phyloP scores from a whole-genome alignment of 2,797 vertebrate genomes.

The Eleutherodactylus coqui region DNA sequence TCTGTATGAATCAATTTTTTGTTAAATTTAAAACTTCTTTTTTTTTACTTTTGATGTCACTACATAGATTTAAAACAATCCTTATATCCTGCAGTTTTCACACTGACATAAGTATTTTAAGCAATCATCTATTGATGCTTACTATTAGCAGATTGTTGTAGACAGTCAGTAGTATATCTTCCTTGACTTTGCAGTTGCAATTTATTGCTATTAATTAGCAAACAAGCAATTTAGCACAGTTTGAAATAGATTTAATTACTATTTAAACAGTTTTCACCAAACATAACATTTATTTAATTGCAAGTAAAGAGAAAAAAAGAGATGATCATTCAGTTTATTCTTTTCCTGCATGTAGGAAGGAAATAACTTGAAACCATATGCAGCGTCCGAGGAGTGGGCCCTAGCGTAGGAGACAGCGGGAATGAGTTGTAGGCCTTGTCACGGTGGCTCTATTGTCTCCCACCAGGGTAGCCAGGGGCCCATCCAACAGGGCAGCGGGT shows the following conservation, averaged over 20 bases:
- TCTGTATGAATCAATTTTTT: too few species aligned
- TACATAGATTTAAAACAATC: too few species aligned
- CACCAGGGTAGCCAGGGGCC: too few species aligned
- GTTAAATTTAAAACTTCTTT: too few species aligned
- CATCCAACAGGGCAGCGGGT: too few species aligned
- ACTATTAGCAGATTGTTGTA: constrained; percentile 34
- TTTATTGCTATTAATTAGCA: constrained; percentile 47
- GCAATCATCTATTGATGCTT: constrained; percentile 20
- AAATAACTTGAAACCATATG: constrained; percentile 40
- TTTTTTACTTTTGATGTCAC: too few species aligned
- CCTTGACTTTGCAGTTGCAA: constrained; percentile 36
- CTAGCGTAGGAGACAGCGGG: too few species aligned
- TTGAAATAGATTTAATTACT: constrained; percentile 49
- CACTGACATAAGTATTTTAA: background rate
- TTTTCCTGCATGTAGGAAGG: background rate
- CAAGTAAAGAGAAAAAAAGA: constrained; percentile 1
- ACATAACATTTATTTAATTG: constrained; percentile 35
- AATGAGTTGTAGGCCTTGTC: too few species aligned
- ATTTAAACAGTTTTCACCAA: constrained; percentile 22
- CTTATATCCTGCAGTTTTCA: too few species aligned
- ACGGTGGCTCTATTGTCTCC: too few species aligned
- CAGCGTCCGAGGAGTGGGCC: too few species aligned
- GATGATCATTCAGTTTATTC: constrained; percentile 39
- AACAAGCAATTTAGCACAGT: constrained; percentile 37
- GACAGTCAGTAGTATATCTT: constrained; percentile 44